Base-by-base conservation (phyloP, 2,888 invertebrate species). In the Chironomus riparius region DNA sequence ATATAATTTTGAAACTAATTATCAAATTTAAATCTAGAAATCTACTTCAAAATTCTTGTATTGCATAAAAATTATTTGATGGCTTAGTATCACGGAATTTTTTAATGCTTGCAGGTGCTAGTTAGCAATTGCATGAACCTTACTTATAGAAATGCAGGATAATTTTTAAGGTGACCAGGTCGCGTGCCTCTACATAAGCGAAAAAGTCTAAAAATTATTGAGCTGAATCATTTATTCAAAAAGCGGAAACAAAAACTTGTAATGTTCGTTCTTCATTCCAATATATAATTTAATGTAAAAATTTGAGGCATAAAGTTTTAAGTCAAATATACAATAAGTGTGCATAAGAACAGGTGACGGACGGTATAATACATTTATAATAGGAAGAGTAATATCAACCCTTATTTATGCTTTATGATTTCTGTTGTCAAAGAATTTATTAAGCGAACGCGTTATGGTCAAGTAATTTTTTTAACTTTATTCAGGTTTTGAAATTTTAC, bases 401-500 rank as follows among this genome's bases (percentile, higher is more conserved):
- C 72, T 61, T 62, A 72, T 72, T 72, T 72, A 38, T 72, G 72
- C 56, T 72, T 72, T 72, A 72, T 72, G 72, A 72, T 62, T 72
- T 28, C 62, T 70, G n/a, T 18, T 15, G 28, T 68, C 13, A 65
- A 65, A 13, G 22, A 65, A 65, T 22, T 22, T 13, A 65, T 56
- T 56, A 15, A n/a, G 56, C 56, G 4, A 1, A 18, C 18, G 13
- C 56, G 50, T 62, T 61, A 72, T 62, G 72, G 72, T 61, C 72
- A 72, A 72, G 72, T 72, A 72, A 72, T 10, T 72, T 71, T n/a
- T 62, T 62, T 3, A 21, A 38, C 38, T 38, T 56, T 56, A 13
- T 5, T 15, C 15, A 10, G 48, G 21, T 2, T 24, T 21, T 61
- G 47, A 72, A 47, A 61, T 61, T 72, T 47, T 47, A 72, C 62